Evolutionary conservation across 2,797 vertebrate species (phyloP), one percentile per base, ranked within the genome.

Genomic region (Myotis findleyi): DNA sequence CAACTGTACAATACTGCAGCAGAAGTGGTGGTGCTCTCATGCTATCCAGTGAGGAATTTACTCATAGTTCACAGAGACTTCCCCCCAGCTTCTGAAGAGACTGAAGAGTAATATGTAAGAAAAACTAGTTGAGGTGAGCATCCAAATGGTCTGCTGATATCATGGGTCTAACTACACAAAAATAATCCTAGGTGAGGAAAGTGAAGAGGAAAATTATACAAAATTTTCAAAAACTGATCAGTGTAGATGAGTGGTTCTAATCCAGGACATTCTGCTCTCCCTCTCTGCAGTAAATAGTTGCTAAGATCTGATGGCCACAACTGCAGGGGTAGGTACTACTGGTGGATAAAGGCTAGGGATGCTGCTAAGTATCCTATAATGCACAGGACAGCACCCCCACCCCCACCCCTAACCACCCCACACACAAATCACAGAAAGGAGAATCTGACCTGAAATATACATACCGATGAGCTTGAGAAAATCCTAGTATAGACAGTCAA

Each of bases 301-400:
- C 1, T 17, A 83, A 59, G 49, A 3, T 27, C 12, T 66, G 2
- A 33, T 62, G 18, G 21, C 79, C 41, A 9, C 5, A 66, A 4
- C 21, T 66, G 2, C 7, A 38, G 51, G 4, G 0, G 2, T 59
- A 16, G 33, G 10, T 71, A 36, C 12, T 27, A 47, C 7, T 47
- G 7, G 10, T 13, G 57, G 3, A 7, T n/a, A 27, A 92, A 73
- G 21, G 20, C 5, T 2, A 57, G 47, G 6, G 20, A 20, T 18
- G 7, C 5, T 25, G 12, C 5, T 85, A 36, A 86, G 36, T 7
- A 7, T 36, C 8, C 3, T 27, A 1, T 23, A 80, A 16, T 33
- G 7, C 20, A 9, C 0, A 57, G 11, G 9, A 12, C 20, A n/a
- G 2, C 27, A 30, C 2, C n/a, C 27, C 5, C 0, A 6, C 1